These are phyloP conservation scores for Sphaeramia orbicularis DNA, from an alignment of 2,797 vertebrate species.

Conservation along the genomic window DNA sequence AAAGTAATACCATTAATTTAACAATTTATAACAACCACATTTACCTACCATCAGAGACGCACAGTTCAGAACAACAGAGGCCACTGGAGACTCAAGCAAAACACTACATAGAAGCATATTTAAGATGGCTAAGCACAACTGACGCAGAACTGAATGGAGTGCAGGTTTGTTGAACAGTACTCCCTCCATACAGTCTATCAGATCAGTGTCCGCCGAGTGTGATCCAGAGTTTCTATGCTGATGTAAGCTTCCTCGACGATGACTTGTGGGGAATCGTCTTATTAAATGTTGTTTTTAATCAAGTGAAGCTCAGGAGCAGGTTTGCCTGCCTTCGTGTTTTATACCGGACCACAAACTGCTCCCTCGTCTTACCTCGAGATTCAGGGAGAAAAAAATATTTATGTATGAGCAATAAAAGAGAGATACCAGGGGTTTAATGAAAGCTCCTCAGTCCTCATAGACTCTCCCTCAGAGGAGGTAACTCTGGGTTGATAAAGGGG, in stretches of 20 bases:
- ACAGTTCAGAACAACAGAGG: too few species aligned
- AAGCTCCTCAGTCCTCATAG: conserved; percentile 6
- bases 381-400: background rate
- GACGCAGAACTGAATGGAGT: too few species aligned
- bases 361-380: background rate
- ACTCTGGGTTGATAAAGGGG: background rate
- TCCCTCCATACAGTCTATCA: background rate
- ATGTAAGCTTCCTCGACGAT: background rate
- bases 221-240: background rate
- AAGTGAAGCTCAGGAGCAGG: conserved; percentile 23
- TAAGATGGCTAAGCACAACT: too few species aligned
- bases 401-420: conserved; percentile 6
- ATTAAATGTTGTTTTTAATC: conserved; percentile 32
- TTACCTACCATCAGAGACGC: too few species aligned
- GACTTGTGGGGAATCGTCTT: conserved; percentile 4
- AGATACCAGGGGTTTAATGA: background rate
- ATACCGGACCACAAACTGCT: background rate
- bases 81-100: too few species aligned
- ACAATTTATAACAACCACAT: too few species aligned
- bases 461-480: background rate
- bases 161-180: background rate
- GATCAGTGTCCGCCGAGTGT: background rate
- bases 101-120: too few species aligned
- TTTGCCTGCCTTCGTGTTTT: conserved; percentile 13
- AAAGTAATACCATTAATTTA: too few species aligned